Conservation (phyloP, 2,888 invertebrate species). For the Eupithecia dodoneata region DNA sequence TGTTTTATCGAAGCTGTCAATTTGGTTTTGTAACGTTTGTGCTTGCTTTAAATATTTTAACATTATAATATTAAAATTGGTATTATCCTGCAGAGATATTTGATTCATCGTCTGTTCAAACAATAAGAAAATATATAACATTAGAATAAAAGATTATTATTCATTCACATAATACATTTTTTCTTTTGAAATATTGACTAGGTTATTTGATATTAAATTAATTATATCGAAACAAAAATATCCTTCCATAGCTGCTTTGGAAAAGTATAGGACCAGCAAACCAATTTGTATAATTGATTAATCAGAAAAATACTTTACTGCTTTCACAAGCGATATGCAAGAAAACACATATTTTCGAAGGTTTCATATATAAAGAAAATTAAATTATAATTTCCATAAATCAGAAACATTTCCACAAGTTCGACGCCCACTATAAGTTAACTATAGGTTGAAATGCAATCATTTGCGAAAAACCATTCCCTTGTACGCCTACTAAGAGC, state of each 20-base stretch:
- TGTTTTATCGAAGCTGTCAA: conserved; percentile 65
- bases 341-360: too few species aligned
- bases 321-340: not conserved
- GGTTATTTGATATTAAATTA: not conserved
- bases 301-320: not conserved
- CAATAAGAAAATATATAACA: not conserved
- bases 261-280: too few species aligned
- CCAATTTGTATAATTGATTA: not conserved
- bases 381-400: not conserved
- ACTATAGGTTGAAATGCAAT: not conserved
- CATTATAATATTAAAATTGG: conserved; percentile 29
- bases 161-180: not conserved
- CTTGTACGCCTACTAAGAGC: not conserved
- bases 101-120: conserved; percentile 10
- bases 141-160: too few species aligned
- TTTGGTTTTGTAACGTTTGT: conserved; percentile 57
- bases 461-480: not conserved
- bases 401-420: not conserved
- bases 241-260: not conserved
- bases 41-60: conserved; percentile 47
- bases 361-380: not conserved
- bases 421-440: not conserved
- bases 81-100: not conserved
- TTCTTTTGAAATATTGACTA: not conserved
- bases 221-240: not conserved